Conservation (phyloP, 2,113 vertebrate species). For the Pterophyllum scalare region DNA sequence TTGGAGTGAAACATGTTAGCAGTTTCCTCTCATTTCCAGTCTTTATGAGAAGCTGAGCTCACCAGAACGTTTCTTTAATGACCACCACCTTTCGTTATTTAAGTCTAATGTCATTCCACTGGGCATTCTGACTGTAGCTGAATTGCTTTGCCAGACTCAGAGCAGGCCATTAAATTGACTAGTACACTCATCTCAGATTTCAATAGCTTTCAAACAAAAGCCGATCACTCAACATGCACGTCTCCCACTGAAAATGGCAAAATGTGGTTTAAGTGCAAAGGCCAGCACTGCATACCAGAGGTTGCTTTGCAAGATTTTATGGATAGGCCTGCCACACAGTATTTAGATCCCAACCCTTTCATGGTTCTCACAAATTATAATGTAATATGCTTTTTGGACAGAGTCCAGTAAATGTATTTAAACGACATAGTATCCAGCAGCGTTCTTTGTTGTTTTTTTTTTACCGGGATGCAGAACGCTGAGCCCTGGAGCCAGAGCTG, state of each 20-base stretch:
- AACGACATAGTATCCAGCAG: constrained; percentile 26
- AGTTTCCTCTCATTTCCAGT: neutral
- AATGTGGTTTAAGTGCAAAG: constrained; percentile 48
- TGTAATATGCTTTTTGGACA: constrained; percentile 44
- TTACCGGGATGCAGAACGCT: constrained; percentile 8
- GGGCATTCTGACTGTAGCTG: constrained; percentile 39
- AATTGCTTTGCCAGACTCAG: constrained; percentile 41
- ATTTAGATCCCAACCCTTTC: constrained; percentile 55
- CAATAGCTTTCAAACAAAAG: constrained; percentile 60
- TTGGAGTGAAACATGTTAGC: neutral
- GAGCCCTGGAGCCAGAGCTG: constrained; percentile 45
- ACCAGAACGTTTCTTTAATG: constrained; percentile 20
- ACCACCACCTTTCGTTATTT: constrained; percentile 29
- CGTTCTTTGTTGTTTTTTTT: constrained; percentile 29
- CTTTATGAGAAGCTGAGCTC: constrained; percentile 3
- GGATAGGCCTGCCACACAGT: constrained; percentile 37
- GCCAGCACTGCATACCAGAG: constrained; percentile 37
- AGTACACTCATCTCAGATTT: constrained; percentile 52
- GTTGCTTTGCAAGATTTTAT: constrained; percentile 58
- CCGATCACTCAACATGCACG: constrained; percentile 30
- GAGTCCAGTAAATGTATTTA: constrained; percentile 37
- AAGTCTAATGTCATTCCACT: constrained; percentile 38
- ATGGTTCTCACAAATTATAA: constrained; percentile 54
- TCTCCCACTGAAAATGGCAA: constrained; percentile 44
- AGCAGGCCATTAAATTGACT: constrained; percentile 51